These are phyloP conservation scores for Drosophila rellima DNA, from an alignment of 2,888 invertebrate species.

Conservation along the genomic window DNA sequence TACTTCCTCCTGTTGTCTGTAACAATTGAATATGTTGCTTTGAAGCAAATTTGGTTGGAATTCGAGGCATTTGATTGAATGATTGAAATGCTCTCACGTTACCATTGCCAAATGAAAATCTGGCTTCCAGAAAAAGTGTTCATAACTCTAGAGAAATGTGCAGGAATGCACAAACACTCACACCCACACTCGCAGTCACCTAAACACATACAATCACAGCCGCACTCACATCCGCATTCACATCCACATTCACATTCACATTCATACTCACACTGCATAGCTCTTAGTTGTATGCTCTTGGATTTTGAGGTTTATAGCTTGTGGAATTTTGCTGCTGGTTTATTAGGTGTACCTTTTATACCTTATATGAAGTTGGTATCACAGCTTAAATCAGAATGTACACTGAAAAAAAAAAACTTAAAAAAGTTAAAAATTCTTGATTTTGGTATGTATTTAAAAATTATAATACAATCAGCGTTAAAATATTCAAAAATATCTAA, in stretches of 20 bases:
- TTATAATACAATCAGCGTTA: too few relatives aligned
- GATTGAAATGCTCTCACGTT: constrained; percentile 23
- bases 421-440: too few relatives aligned
- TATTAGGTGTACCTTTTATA: constrained; percentile 13
- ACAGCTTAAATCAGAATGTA: too few relatives aligned
- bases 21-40: background rate
- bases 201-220: constrained; percentile 2
- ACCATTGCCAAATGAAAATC: constrained; percentile 24
- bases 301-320: background rate
- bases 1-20: background rate
- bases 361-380: background rate
- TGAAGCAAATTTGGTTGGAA: background rate
- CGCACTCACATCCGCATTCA: background rate
- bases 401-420: too few relatives aligned
- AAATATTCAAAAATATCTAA: too few relatives aligned
- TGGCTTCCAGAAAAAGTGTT: constrained; percentile 31
- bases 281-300: constrained; percentile 3
- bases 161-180: constrained; percentile 16
- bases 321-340: constrained; percentile 8
- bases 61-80: constrained; percentile 18
- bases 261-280: constrained; percentile 11
- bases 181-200: background rate
- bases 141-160: constrained; percentile 47
- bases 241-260: background rate
- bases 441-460: too few relatives aligned